Evolutionary conservation across 1,140 invertebrate genomes (phyloP).

Genomic region (Armadillidium nasatum): DNA sequence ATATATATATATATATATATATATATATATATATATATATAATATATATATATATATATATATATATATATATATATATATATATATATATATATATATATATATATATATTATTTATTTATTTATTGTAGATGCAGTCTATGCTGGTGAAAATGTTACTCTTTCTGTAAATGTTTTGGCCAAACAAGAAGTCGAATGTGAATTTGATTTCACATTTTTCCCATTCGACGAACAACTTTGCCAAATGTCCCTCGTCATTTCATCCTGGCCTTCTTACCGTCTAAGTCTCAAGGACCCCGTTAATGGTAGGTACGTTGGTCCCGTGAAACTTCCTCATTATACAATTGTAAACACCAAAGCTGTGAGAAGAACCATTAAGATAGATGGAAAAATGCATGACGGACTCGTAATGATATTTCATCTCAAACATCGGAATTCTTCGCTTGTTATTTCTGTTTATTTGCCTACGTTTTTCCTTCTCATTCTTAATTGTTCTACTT

Average conservation of each 20-base stretch:
- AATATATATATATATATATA: background rate
- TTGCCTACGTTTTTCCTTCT: background rate
- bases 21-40: conserved; percentile 1
- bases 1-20: background rate
- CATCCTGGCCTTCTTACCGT: background rate
- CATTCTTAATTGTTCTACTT: background rate
- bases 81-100: conserved; percentile 12
- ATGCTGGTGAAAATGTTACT: background rate
- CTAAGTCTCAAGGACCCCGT: background rate
- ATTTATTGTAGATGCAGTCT: background rate
- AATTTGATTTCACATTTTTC: background rate
- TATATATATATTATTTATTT: background rate
- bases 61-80: conserved; percentile 2
- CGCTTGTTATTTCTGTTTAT: background rate
- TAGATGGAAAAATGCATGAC: background rate
- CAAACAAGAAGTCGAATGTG: background rate
- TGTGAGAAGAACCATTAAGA: background rate
- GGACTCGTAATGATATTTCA: background rate
- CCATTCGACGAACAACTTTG: background rate
- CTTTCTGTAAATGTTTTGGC: background rate
- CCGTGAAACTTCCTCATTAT: background rate
- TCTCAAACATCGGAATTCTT: background rate
- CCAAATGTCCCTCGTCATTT: background rate
- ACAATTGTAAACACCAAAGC: background rate
- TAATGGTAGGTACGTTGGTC: background rate